These are phyloP conservation scores for Stylophora pistillata DNA, from an alignment of 64 coral and sea anemone genomes.

Conservation along the genomic window DNA sequence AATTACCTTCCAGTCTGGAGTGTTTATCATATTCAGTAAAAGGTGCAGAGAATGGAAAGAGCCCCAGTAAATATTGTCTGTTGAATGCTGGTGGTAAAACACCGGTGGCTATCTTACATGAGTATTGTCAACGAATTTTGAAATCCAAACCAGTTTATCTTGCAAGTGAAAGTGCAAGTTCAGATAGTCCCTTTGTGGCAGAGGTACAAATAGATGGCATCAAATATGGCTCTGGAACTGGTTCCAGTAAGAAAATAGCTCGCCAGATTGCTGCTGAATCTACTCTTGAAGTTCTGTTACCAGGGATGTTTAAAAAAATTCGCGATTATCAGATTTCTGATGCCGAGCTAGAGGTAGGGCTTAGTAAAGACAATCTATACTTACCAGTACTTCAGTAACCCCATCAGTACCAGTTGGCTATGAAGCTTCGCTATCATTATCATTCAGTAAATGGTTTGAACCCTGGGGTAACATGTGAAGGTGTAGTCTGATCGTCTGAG, in stretches of 20 bases:
- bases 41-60: constrained; percentile 41
- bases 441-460: too few species aligned
- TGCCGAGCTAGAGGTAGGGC: constrained; percentile 67
- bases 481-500: too few species aligned
- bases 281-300: constrained; percentile 75
- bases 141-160: constrained; percentile 84
- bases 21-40: constrained; percentile 73
- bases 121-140: constrained; percentile 75
- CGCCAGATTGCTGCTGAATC: constrained; percentile 84
- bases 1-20: constrained; percentile 55
- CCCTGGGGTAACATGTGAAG: too few species aligned
- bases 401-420: neutral
- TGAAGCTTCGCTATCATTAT: neutral
- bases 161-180: constrained; percentile 66
- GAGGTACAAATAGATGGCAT: constrained; percentile 86
- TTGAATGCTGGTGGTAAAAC: constrained; percentile 88
- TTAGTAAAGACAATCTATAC: neutral
- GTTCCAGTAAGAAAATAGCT: constrained; percentile 85
- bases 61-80: constrained; percentile 57
- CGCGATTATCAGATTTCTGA: constrained; percentile 68
- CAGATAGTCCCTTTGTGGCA: constrained; percentile 77
- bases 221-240: constrained; percentile 69
- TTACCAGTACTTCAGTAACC: too few species aligned
- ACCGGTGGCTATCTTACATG: constrained; percentile 79
- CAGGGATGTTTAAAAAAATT: constrained; percentile 73